Base-by-base conservation (phyloP, 2,888 invertebrate species). In the Zaprionus bogoriensis region DNA sequence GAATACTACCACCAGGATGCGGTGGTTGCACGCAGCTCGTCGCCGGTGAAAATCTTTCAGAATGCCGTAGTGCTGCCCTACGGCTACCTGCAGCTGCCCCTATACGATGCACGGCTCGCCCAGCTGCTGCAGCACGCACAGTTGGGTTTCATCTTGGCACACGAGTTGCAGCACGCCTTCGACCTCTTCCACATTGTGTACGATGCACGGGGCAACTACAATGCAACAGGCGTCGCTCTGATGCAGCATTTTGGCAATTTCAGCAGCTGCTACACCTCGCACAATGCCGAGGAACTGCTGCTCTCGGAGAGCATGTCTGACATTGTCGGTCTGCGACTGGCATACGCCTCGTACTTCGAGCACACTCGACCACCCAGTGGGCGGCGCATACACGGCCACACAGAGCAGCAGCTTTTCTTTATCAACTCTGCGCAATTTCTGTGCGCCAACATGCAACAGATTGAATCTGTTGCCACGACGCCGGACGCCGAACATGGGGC, bases 351-450 rank as follows among this genome's bases (percentile, higher is more conserved):
- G 17, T 88, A 76, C 50, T 87, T 87, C 50, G 58, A 66, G 7
- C 60, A 55, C 38, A 14, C 6, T 12, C 9, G 12, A 6, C 38
- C 48, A 12, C 17, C 9, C 32, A 36, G 14, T 2, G 32, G 30
- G 14, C 14, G 9, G 4, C 20, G 6, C n/a, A 27, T 17, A 6
- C 36, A 14, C n/a, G 25, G 53, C 25, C 44, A 64, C 14, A 60
- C 54, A 2, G 4, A 46, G 10, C 17, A 57, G 9, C 80, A 88
- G 36, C 62, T 87, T 42, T 88, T 88, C 62, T 88, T 87, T 52
- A 70, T 88, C 22, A 87, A 83, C 46, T 84, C 89, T 4, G 88
- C 87, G 64, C 88, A 88, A 38, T 87, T 88, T 55, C 55, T 88
- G 41, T 88, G 88, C 36, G 87, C 77, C 3, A 81, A 88, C 41